These are phyloP conservation scores for Aramus guarauna DNA, from an alignment of 2,113 vertebrate species.

Conservation along the genomic window DNA sequence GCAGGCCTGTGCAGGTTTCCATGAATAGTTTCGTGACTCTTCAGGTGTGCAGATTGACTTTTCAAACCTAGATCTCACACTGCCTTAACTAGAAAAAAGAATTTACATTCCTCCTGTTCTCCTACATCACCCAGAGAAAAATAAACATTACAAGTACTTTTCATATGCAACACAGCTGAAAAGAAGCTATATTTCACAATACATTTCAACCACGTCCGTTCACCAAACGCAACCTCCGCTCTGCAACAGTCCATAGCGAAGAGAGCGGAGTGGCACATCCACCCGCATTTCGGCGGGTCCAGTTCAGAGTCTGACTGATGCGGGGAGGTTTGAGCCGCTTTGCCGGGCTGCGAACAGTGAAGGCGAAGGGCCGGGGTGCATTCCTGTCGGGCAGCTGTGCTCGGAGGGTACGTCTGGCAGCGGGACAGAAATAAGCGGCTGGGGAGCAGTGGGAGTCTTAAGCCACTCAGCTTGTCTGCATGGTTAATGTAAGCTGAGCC, in stretches of 20 bases:
- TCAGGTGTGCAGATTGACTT: background rate
- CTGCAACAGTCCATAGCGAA: background rate
- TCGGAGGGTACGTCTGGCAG: background rate
- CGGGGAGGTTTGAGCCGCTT: background rate
- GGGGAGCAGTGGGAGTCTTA: background rate
- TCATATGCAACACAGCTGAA: background rate
- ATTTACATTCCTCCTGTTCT: background rate
- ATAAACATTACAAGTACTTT: background rate
- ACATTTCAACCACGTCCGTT: background rate
- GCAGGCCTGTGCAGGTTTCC: background rate
- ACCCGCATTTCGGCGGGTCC: fast-evolving
- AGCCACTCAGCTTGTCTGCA: background rate
- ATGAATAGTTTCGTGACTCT: background rate
- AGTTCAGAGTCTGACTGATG: fast-evolving
- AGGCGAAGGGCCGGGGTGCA: fast-evolving
- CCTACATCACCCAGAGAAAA: background rate
- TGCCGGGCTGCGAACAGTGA: background rate
- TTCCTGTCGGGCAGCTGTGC: background rate
- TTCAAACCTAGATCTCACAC: background rate
- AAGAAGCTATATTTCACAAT: background rate
- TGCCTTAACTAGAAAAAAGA: background rate
- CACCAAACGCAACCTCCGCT: background rate
- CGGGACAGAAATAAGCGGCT: background rate
- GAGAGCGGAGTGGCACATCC: background rate
- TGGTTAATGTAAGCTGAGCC: background rate